Evolutionary conservation across 2,113 vertebrate species (phyloP).

Genomic region (Chloebia gouldiae): DNA sequence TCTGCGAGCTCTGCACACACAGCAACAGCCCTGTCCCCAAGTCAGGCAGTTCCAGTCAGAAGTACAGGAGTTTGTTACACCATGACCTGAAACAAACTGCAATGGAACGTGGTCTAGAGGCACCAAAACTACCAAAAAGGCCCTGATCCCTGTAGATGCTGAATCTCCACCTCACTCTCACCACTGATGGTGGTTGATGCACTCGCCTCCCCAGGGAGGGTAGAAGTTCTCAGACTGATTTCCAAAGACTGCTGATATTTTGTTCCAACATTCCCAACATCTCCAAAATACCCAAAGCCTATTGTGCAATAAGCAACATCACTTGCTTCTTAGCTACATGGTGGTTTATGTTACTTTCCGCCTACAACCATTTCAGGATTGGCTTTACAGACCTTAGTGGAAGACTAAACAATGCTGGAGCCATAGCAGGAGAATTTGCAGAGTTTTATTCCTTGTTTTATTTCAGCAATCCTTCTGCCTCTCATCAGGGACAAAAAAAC

Average conservation of each 20-base stretch:
- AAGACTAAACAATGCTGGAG: constrained; percentile 71
- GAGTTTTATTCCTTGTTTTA: constrained; percentile 63
- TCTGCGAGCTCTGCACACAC: rapidly evolving
- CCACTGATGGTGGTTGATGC: background rate
- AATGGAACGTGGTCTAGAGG: background rate
- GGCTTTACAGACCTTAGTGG: constrained; percentile 55
- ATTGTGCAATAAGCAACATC: constrained; percentile 60
- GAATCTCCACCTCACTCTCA: background rate
- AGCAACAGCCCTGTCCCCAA: background rate
- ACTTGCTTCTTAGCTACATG: constrained; percentile 45
- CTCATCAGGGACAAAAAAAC: constrained; percentile 63
- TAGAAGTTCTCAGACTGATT: constrained; percentile 45
- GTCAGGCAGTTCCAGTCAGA: background rate
- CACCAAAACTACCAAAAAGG: background rate
- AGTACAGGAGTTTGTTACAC: rapidly evolving
- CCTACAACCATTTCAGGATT: constrained; percentile 61
- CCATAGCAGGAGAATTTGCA: constrained; percentile 61
- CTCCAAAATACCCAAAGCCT: constrained; percentile 63
- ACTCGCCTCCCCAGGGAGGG: background rate
- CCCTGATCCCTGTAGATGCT: background rate
- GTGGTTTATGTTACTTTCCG: constrained; percentile 66
- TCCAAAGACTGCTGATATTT: constrained; percentile 43
- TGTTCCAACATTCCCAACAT: constrained; percentile 56
- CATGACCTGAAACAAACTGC: constrained; percentile 11
- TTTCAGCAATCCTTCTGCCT: constrained; percentile 65